Evolutionary conservation across 2,888 invertebrate species (phyloP), one percentile per base, ranked within the genome.

Genomic region (Chrysolina oricalcia): DNA sequence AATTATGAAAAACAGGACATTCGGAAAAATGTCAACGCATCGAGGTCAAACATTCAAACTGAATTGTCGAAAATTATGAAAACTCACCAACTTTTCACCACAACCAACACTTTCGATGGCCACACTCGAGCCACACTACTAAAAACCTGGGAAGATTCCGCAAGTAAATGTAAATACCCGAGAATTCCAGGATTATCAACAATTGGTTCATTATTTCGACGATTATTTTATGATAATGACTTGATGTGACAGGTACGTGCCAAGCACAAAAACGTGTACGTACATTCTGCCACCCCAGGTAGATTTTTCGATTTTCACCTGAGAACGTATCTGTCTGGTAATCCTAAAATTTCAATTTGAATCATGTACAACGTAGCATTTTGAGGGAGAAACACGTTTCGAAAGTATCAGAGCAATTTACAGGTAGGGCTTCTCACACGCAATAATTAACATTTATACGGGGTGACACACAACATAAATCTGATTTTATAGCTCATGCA

Each of bases 261-360:
- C n/a, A 23, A 50, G 17, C n/a, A 59, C 27, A 59, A 9, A 27
- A 59, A 59, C 15, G 59, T 23, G 21, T 59, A 59, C 59, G 59
- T 59, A 59, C n/a, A 27, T 27, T 17, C 9, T 15, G 35, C 0
- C 27, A 35, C 15, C 59, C 11, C 19, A 59, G 59, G 59, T 59
- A 59, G 9, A 35, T 11, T 15, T 23, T 59, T 35, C 10, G 19
- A 27, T 27, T 59, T 59, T 13, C 13, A 15, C 59, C 11, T 19
- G 17, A 21, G 13, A 53, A 19, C 19, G 2, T 53, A 53, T 53
- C 53, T 53, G 53, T 27, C 35, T 27, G 27, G 13, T 59, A 59
- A 59, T 59, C 59, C 59, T 59, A 17, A 59, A 59, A 59, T 27
- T n/a, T 35, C n/a, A 35, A 59, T 59, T 35, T 59, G 8, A 59